Evolutionary conservation across 2,113 vertebrate species (phyloP).

Genomic region (Syngnathus floridae): DNA sequence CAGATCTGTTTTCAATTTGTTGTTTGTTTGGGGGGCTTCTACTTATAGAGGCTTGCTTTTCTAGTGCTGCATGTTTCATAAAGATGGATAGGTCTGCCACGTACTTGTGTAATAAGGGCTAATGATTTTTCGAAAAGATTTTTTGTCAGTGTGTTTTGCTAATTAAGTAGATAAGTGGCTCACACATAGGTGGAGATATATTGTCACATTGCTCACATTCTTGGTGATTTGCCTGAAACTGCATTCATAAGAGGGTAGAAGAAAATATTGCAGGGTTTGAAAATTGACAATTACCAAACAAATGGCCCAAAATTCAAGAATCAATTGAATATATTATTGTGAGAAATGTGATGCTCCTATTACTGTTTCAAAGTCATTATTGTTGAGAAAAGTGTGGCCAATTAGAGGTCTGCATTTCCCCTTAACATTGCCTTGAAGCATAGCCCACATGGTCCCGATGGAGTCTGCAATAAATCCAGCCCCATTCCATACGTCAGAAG

Average conservation of each 20-base stretch:
- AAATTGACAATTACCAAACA: not conserved
- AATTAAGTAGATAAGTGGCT: not conserved
- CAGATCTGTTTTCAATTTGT: not conserved
- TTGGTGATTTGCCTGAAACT: not conserved
- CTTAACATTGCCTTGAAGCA: slow-evolving; percentile 6
- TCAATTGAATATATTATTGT: not conserved
- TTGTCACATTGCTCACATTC: not conserved
- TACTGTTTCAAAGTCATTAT: not conserved
- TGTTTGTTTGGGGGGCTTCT: not conserved
- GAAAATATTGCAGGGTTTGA: not conserved
- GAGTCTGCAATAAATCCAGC: not conserved
- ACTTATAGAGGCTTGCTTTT: not conserved
- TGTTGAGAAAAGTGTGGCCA: not conserved
- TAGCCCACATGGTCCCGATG: slow-evolving; percentile 6
- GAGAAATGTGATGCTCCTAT: not conserved
- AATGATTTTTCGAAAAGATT: slow-evolving; percentile 4
- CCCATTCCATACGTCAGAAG: no score
- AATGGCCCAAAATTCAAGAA: not conserved
- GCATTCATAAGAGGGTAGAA: not conserved
- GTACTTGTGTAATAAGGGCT: slow-evolving; percentile 1
- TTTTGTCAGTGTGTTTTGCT: not conserved
- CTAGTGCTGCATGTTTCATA: not conserved
- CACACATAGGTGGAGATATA: not conserved
- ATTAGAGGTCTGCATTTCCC: slow-evolving; percentile 19
- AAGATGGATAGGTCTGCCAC: not conserved